Base-by-base conservation (phyloP, 1,140 invertebrate species). In the Scylla paramamosain region DNA sequence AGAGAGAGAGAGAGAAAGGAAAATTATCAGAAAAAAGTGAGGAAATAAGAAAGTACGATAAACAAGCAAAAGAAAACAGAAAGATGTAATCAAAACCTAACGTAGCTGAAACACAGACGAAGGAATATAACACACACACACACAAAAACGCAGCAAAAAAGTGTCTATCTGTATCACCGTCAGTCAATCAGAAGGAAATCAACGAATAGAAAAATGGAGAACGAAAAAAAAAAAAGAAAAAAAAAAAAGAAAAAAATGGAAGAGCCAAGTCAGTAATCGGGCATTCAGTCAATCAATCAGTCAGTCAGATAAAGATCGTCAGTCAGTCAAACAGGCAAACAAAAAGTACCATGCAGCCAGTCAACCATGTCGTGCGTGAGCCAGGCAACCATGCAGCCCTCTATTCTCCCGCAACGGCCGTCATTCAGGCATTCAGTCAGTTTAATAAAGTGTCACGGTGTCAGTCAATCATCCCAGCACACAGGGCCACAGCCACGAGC, bases 361-460 rank as follows among this genome's bases (percentile, higher is more conserved):
- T 20, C 3, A 59, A 8, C 52, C 52, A 12, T 77, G 67, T 0
- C 25, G n/a, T 0, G 12, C 20, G 67, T 77, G 6, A 77, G 67
- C 67, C 25, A 77, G 20, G 67, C 67, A 77, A 20, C 25, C 67
- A 77, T 77, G 16, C 20, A n/a, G 20, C 16, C 67, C 52, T 59
- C 52, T 20, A 77, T 8, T 77, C 20, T 25, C 20, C 67, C 67
- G 67, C 67, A 1, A 25, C 20, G 67, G 67, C 67, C 8, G n/a
- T 77, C 67, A 77, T 77, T 77, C 67, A 77, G 67, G 20, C 20
- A 77, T 77, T 77, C 67, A 77, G 67, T 77, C 67, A n/a, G n/a
- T 77, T 77, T 77, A 77, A 77, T 77, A 77, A 77, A 77, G 67
- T 77, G 67, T 77, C 67, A 77, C n/a, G 67, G 20, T n/a, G 67